phyloP scores from a whole-genome alignment of 2,888 invertebrate species.

The Lasioglossum marginatum region DNA sequence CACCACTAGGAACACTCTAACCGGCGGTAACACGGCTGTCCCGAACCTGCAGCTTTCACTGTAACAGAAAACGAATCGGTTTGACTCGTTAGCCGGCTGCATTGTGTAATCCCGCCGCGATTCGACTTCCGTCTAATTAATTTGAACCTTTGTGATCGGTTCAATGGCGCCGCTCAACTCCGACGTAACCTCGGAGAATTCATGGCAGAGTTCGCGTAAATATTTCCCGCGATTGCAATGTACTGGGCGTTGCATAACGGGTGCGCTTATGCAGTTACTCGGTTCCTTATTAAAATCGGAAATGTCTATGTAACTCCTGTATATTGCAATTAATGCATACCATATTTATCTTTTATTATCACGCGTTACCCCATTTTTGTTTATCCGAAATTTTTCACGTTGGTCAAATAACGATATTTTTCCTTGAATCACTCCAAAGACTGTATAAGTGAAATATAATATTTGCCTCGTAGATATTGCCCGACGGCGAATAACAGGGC shows the following conservation, averaged over 20 bases:
- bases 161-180: neutral
- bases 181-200: neutral
- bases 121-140: slow-evolving; percentile 22
- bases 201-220: neutral
- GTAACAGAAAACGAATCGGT: slow-evolving; percentile 67
- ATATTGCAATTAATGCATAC: neutral
- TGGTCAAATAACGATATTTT: neutral
- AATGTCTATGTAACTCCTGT: neutral
- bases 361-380: neutral
- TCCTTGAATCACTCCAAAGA: neutral
- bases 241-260: neutral
- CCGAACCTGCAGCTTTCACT: slow-evolving; percentile 85
- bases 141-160: neutral
- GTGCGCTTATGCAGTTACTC: neutral
- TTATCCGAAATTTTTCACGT: neutral
- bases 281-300: neutral
- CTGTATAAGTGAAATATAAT: neutral
- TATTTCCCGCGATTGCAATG: neutral
- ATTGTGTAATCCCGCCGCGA: slow-evolving; percentile 13
- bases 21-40: slow-evolving; percentile 85
- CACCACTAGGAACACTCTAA: slow-evolving; percentile 86
- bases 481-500: neutral
- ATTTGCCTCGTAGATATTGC: neutral
- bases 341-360: neutral
- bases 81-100: slow-evolving; percentile 24